Base-by-base conservation (phyloP, 30 jellyfish, hydroid and myxozoan species). In the Hydractinia symbiolongicarpus region DNA sequence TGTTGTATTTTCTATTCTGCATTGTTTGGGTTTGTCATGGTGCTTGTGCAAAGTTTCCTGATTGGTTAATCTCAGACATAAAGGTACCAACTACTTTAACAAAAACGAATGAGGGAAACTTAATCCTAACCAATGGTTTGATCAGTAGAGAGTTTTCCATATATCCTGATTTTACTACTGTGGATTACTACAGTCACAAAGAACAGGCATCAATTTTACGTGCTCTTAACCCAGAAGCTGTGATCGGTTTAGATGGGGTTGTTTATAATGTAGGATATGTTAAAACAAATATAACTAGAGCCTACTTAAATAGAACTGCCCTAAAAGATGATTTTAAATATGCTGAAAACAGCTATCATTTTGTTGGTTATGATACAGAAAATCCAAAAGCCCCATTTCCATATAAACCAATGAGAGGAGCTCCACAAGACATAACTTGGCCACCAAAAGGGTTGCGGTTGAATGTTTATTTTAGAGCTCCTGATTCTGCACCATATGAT, bases 161-260 rank as follows among this genome's bases (percentile, higher is more conserved):
- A 54, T 4, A 30, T 58, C 85, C 85, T 9, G 85, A 56, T 9
- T 77, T 77, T 49, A 77, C 85, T 55, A 77, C 85, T 17, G 55
- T 77, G n/a, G 82, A 77, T 19, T 77, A 51, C 40, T 77, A 51
- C 76, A 20, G 66, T 49, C 82, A 77, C 60, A 79, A 77, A 14
- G 60, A 77, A 61, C 6, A 55, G 60, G 5, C 85, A 30, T 77
- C 85, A 54, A 54, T 77, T 54, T 61, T 77, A 7, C 85, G 85
- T 17, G 85, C 85, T 66, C 55, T 77, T 20, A 77, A 58, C 58
- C 85, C 85, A 20, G 85, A 77, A n/a, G 85, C 85, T 52, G 76
- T 77, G 10, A 52, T 77, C 0, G 79, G 79, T 5, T 56, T 77
- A 16, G 85, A 77, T 54, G 85, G 79, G 10, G 53, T 54, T 15